phyloP scores from a whole-genome alignment of 2,888 invertebrate genomes.

The Drosophila atripex region DNA sequence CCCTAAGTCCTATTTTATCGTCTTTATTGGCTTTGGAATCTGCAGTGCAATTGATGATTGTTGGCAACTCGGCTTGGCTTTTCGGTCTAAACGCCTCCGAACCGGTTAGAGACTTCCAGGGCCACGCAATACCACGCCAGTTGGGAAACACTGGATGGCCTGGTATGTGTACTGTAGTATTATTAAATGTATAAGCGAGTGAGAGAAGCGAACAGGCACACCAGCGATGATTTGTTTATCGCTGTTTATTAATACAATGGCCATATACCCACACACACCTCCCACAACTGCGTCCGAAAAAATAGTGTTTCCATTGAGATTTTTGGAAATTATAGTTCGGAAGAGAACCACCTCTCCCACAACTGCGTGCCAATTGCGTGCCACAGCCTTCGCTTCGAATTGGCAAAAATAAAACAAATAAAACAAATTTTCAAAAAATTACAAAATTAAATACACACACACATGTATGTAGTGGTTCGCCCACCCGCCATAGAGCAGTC shows the following conservation, averaged over 20 bases:
- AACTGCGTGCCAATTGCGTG: constrained; percentile 42
- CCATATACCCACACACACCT: neutral
- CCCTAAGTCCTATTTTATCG: neutral
- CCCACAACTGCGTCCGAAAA: neutral
- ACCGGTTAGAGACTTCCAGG: constrained; percentile 19
- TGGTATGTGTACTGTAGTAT: constrained; percentile 6
- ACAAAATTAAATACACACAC: neutral
- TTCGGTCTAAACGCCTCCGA: neutral
- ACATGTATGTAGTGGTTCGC: neutral
- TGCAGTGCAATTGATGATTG: constrained; percentile 14
- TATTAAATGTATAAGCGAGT: constrained; percentile 28
- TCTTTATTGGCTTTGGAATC: constrained; percentile 5
- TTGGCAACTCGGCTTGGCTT: too few relatives aligned
- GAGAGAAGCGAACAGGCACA: constrained; percentile 5
- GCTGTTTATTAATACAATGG: constrained; percentile 39
- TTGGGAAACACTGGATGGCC: constrained; percentile 8
- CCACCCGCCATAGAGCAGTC: constrained; percentile 8
- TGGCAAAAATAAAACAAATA: constrained; percentile 50
- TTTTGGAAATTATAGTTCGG: too few relatives aligned
- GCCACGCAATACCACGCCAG: neutral
- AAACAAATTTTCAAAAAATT: constrained; percentile 35
- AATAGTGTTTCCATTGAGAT: neutral
- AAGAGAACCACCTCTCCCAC: neutral
- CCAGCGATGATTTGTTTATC: constrained; percentile 32
- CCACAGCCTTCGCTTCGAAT: constrained; percentile 44